Evolutionary conservation across 2,888 invertebrate species (phyloP).

Genomic region (Hemistola chrysoprasaria): DNA sequence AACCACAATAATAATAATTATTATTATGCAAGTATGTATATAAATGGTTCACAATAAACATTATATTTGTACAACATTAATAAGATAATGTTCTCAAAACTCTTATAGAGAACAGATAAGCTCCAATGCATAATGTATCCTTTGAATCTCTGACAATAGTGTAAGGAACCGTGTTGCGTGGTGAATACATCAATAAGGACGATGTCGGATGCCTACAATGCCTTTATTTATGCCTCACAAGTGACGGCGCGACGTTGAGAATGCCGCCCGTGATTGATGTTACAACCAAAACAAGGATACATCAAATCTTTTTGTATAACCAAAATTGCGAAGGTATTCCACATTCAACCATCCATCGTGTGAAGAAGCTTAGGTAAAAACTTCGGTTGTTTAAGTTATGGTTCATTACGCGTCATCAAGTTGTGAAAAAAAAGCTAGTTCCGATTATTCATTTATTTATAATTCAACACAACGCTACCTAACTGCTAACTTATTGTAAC

Average conservation of each 20-base stretch:
- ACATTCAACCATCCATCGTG: conserved; percentile 36
- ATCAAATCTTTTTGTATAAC: conserved; percentile 57
- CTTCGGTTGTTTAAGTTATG: conserved; percentile 17
- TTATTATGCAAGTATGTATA: too few relatives aligned
- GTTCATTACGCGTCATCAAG: conserved; percentile 18
- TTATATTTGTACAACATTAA: too few relatives aligned
- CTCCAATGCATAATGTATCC: conserved; percentile 31
- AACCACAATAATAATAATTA: too few relatives aligned
- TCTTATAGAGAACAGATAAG: conserved; percentile 22
- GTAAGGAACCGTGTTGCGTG: conserved; percentile 52
- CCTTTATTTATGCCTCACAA: conserved; percentile 63
- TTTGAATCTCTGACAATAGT: conserved; percentile 52
- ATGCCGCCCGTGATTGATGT: conserved; percentile 67
- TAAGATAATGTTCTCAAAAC: conserved; percentile 6
- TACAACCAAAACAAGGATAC: conserved; percentile 54
- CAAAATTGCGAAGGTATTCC: conserved; percentile 40
- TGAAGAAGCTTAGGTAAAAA: conserved; percentile 25
- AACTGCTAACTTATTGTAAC: too few relatives aligned
- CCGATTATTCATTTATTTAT: too few relatives aligned
- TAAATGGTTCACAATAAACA: too few relatives aligned
- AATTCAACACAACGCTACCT: too few relatives aligned
- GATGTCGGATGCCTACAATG: conserved; percentile 60
- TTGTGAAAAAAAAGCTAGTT: not conserved
- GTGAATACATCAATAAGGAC: conserved; percentile 64
- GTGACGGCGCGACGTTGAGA: conserved; percentile 56